Conservation (phyloP, 2,888 invertebrate genomes). For the Metacarcinus magister region DNA sequence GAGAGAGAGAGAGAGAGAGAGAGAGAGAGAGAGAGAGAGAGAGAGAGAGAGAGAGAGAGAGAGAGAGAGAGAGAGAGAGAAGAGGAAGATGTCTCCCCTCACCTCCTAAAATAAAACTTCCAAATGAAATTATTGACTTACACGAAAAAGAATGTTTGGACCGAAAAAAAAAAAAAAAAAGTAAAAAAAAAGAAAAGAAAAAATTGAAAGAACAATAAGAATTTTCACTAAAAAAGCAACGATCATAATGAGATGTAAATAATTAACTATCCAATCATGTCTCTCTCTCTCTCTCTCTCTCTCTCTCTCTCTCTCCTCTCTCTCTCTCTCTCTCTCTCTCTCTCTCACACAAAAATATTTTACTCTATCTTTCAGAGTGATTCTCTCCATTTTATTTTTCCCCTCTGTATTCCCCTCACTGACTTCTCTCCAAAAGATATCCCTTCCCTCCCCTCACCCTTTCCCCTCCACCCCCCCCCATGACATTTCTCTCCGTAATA, state of each 20-base stretch:
- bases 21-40: too few species aligned
- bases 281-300: constrained; percentile 2
- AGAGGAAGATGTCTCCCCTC: not conserved
- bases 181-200: not conserved
- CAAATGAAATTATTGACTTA: not conserved
- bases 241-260: not conserved
- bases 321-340: not conserved
- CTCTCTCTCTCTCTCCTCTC: not conserved
- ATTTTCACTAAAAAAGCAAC: not conserved
- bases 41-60: too few species aligned
- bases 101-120: not conserved
- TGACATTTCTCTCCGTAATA: constrained; percentile 36
- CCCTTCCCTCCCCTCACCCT: not conserved
- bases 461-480: not conserved
- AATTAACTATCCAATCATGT: not conserved
- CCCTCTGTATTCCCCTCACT: constrained; percentile 52
- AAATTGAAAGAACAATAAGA: not conserved
- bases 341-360: not conserved
- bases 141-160: not conserved
- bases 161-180: not conserved
- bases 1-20: too few species aligned
- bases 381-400: constrained; percentile 28
- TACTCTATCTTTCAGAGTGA: not conserved
- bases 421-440: constrained; percentile 14
- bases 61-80: too few species aligned